Conservation (phyloP, 2,113 vertebrate genomes). For the Sceloporus tristichus region DNA sequence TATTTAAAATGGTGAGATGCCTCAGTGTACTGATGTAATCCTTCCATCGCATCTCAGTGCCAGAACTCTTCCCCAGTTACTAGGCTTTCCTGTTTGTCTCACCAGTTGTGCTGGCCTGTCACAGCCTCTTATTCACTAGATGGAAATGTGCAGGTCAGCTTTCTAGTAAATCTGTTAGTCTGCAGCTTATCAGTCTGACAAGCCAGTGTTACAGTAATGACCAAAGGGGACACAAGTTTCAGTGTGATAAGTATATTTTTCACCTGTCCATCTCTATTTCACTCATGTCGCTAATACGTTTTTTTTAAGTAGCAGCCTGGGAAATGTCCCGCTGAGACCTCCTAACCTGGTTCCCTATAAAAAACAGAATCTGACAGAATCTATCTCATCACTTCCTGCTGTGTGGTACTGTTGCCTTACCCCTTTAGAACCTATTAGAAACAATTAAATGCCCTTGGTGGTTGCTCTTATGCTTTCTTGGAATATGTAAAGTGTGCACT, state of each 20-base stretch:
- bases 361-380: neutral
- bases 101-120: conserved; percentile 36
- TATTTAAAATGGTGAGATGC: neutral
- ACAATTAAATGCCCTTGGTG: conserved; percentile 29
- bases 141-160: conserved; percentile 55
- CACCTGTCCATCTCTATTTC: conserved; percentile 50
- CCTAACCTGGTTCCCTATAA: conserved; percentile 39
- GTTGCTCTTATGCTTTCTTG: conserved; percentile 1
- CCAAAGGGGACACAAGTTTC: conserved; percentile 33
- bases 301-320: neutral
- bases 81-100: conserved; percentile 16
- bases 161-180: conserved; percentile 63
- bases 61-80: accelerated
- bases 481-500: neutral
- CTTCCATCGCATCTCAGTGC: neutral
- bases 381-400: neutral
- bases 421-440: neutral
- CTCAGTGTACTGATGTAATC: neutral
- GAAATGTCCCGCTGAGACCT: conserved; percentile 27
- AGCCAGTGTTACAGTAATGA: conserved; percentile 37
- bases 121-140: conserved; percentile 46
- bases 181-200: conserved; percentile 54
- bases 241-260: conserved; percentile 45
- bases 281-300: conserved; percentile 3
- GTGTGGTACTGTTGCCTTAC: neutral